Evolutionary conservation across 2,113 vertebrate species (phyloP), one percentile per base, ranked within the genome.

Genomic region (Turnix velox): DNA sequence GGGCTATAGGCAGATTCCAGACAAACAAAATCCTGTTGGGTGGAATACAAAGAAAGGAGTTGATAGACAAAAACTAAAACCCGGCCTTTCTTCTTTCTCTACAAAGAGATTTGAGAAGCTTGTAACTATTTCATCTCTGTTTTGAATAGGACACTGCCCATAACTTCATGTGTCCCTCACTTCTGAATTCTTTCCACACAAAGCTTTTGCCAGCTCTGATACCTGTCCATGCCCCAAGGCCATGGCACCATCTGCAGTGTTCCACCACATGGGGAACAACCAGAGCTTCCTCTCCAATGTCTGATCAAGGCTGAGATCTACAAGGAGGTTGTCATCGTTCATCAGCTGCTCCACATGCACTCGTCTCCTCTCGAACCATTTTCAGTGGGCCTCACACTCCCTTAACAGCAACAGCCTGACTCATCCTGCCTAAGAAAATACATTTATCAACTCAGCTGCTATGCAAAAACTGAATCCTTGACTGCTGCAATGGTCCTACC

Each of bases 211-310:
- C 12, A 43, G 30, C 6, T 43, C 17, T 59, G 35, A 72, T 39
- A 17, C 9, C 18, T 13, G 6, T 9, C 31, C 2, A 0, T 8
- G 9, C 9, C 69, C 31, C 27, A 10, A n/a, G 15, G 30, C 23
- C 18, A 31, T 45, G 23, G 27, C 31, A 46, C 1, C 1, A 59
- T 46, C 51, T 77, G 14, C 19, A 31, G 37, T 15, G 9, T 42
- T 77, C 30, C 18, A 8, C 30, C 14, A 27, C 2, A 7, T 19
- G 28, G 42, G 19, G 9, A 85, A 33, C 27, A 52, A 45, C 4
- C 14, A 5, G 5, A 39, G n/a, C 61, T 78, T 72, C 48, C 52
- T 78, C 33, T 69, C 17, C 8, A 46, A 30, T 13, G 61, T 71
- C 68, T 87, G 37, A 51, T 33, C 27, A 46, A 83, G 75, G 58